Evolutionary conservation across 2,888 invertebrate genomes (phyloP), one percentile per base, ranked within the genome.

Genomic region (Bhutanitis thaidina): DNA sequence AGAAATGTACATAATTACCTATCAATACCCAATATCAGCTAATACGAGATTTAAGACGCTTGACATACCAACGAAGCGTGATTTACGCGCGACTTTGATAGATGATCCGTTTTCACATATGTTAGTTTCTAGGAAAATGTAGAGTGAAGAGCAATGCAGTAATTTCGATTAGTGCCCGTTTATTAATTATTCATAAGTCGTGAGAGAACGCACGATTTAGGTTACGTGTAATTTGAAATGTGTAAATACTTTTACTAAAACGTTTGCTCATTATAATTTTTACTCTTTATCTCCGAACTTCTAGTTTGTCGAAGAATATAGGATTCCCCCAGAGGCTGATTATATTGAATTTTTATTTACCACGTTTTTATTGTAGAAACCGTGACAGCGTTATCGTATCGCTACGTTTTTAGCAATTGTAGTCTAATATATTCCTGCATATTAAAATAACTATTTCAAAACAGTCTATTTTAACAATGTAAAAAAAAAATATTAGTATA

Each of bases 71-170:
- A 8, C 14, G 37, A 30, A 37, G 43, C 41, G 36, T 51, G 51
- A 51, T 51, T 46, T 51, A 51, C 51, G 36, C 20, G 14, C 29
- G 51, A 51, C 51, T 46, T 46, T 51, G 46, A 51, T 51, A 51
- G 41, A 51, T 51, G 40, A 35, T 29, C 14, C 10, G 15, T 46
- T 51, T 46, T 39, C 44, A 50, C 37, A 46, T 41, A 35, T 30
- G 46, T 41, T 51, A 37, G 34, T 38, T 39, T 50, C 43, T 51
- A 40, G 39, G 51, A 51, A 46, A 37, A 46, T 36, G 12, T 15
- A 8, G 37, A 43, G 43, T 25, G 15, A 37, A 46, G 39, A 44
- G 35, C 44, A 12, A 20, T 50, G 29, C 35, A 25, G 50, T 35
- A 40, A 39, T 16, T 16, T 35, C 50, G 44, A 50, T 50, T 45